A percentile compares a stretch with the other conserved stretches of the same genome.
Evolutionary conservation across 2,797 vertebrate species (phyloP).

Genomic region (Gambusia yucatana): DNA sequence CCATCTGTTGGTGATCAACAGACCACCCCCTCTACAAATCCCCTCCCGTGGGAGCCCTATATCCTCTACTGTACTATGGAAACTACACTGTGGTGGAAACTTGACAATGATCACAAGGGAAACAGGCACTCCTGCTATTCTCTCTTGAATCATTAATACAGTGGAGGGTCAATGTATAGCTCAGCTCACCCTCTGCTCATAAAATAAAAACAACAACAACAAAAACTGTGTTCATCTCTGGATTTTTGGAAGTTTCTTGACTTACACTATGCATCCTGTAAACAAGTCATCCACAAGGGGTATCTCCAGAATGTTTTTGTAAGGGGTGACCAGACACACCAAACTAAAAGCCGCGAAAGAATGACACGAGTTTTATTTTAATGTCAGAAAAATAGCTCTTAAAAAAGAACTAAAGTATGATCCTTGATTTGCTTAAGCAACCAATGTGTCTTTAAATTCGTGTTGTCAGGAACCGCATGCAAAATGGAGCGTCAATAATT

Average conservation of each 20-base stretch:
- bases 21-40: background rate
- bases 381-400: background rate
- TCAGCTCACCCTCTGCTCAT: background rate
- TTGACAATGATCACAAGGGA: background rate
- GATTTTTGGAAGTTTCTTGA: background rate
- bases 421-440: background rate
- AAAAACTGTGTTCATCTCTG: background rate
- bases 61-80: slow-evolving; percentile 20
- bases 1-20: slow-evolving; percentile 51
- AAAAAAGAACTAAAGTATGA: background rate
- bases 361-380: background rate
- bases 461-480: background rate
- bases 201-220: background rate
- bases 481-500: background rate
- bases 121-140: background rate
- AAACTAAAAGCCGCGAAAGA: background rate
- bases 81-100: slow-evolving; percentile 23
- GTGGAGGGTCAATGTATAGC: background rate
- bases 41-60: slow-evolving; percentile 4
- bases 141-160: slow-evolving; percentile 1
- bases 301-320: background rate
- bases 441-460: background rate
- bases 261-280: background rate
- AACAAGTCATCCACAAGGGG: background rate
- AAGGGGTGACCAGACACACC: background rate